Evolutionary conservation across 2,113 vertebrate genomes (phyloP), one percentile per base, ranked within the genome.

Genomic region (Pangasianodon gigas): DNA sequence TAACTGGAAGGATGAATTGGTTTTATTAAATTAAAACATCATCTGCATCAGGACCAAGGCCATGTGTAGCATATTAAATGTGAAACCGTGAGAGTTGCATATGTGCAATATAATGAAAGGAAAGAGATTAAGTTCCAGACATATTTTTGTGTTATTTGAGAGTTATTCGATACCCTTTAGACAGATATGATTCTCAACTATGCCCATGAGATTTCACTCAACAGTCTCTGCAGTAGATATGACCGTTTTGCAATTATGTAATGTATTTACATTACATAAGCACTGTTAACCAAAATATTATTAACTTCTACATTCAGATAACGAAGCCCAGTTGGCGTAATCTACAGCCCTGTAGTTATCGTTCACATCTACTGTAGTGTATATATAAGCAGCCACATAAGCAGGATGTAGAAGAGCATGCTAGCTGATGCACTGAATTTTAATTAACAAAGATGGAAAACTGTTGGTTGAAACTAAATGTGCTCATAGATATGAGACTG

Each of bases 1-100:
- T 62, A 80, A 65, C 86, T 48, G 21, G 14, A 80, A 29, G 26
- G 79, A 32, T 86, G 44, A 86, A 81, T 89, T 86, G 24, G 58
- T 51, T 69, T 29, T 48, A 85, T 75, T 84, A 83, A 82, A 88
- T n/a, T 51, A 58, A 58, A 87, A 21, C 14, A 69, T 54, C 46
- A 51, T 65, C 58, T 26, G 19, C 48, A 71, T 54, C 65, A 54
- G 14, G 48, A 37, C 8, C 51, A 54, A 44, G 19, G 54, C 19
- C 54, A 10, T 41, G 54, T 41, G 9, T 54, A 16, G 85, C 67
- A 75, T 52, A 71, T 86, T 62, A 80, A 62, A 62, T 52, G 48
- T 21, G 1, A 37, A 51, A 51, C 48, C 11, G 29, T 37, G 48
- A 29, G 26, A 21, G n/a, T 71, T 37, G 18, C 16, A 14, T 6